Evolutionary conservation across 2,888 invertebrate species (phyloP).

Genomic region (Chorisops tibialis): DNA sequence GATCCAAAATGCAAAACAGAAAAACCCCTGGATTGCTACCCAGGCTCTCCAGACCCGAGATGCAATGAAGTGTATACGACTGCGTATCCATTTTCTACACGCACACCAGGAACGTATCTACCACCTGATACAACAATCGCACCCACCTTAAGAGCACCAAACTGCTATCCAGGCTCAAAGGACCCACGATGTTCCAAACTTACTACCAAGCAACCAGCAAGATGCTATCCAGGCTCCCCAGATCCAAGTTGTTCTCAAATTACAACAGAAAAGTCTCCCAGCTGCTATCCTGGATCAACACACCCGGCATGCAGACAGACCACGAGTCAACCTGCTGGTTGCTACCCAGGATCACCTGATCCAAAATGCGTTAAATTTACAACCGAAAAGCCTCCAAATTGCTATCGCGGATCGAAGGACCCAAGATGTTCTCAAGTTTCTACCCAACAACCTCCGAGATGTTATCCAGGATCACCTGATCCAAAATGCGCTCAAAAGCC

Average conservation of each 20-base stretch:
- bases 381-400: slow-evolving; percentile 40
- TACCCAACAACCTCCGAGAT: slow-evolving; percentile 44
- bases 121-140: slow-evolving; percentile 8
- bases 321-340: slow-evolving; percentile 37
- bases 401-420: slow-evolving; percentile 26
- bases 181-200: slow-evolving; percentile 44
- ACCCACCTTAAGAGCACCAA: slow-evolving; percentile 35
- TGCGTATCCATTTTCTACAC: not conserved
- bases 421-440: slow-evolving; percentile 44
- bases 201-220: slow-evolving; percentile 35
- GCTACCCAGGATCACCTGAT: slow-evolving; percentile 44
- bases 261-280: no score
- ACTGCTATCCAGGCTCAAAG: slow-evolving; percentile 43
- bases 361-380: slow-evolving; percentile 44
- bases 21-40: no score
- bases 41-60: slow-evolving; percentile 44
- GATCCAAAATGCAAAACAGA: no score
- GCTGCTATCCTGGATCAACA: slow-evolving; percentile 43
- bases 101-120: not conserved
- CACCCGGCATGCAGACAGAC: slow-evolving; percentile 43
- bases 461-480: slow-evolving; percentile 44
- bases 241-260: slow-evolving; percentile 39
- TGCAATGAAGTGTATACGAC: slow-evolving; percentile 29
- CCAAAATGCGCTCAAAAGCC: slow-evolving; percentile 40
- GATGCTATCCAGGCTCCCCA: slow-evolving; percentile 44